Evolutionary conservation across 2,113 vertebrate genomes (phyloP).

Genomic region (Sterrhoptilus dennistouni): DNA sequence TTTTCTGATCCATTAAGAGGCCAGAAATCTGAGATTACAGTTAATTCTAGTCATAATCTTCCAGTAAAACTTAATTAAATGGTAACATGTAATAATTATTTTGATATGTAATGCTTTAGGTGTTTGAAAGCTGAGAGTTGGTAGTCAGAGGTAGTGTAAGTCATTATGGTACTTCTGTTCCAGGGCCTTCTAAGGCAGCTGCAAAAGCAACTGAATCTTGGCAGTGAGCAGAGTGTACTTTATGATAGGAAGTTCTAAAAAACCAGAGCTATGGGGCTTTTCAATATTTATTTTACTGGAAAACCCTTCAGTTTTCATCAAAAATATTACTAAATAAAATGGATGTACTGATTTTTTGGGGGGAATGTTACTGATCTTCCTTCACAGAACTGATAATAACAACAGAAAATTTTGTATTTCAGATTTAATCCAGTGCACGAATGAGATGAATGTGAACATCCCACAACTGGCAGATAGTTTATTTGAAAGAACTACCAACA

Average conservation of each 20-base stretch:
- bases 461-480: constrained; percentile 96
- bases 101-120: background rate
- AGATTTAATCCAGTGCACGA: constrained; percentile 97
- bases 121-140: background rate
- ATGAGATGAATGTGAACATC: constrained; percentile 97
- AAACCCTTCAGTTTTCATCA: background rate
- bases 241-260: background rate
- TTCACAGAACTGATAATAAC: background rate
- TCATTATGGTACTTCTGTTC: background rate
- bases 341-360: fast-evolving
- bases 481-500: constrained; percentile 95
- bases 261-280: background rate
- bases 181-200: background rate
- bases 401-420: constrained; percentile 37
- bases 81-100: background rate
- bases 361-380: background rate
- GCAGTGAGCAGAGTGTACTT: background rate
- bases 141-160: background rate
- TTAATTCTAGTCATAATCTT: background rate
- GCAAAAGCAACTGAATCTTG: background rate
- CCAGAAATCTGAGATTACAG: background rate
- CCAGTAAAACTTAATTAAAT: background rate
- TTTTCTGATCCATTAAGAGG: background rate
- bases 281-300: background rate
- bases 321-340: background rate